Base-by-base conservation (phyloP, 2,797 vertebrate species). In the Pempheris klunzingeri region DNA sequence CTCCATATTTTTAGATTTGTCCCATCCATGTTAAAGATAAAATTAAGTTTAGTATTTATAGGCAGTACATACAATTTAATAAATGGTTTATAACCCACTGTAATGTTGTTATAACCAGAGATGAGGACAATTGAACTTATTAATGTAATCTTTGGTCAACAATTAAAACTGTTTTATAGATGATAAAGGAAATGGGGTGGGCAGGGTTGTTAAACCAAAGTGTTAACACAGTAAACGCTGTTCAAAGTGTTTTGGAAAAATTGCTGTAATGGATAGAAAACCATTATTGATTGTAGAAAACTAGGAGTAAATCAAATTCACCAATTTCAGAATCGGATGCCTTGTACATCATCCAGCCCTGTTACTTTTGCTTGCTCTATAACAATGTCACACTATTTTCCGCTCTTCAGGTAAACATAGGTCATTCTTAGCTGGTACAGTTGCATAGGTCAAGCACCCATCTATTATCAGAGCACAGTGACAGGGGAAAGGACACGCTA, bases 401-500 rank as follows among this genome's bases (percentile, higher is more conserved):
- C 43, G 20, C 28, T 73, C n/a, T 47, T 49, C 52, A 54, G 7
- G 8, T 46, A 58, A 77, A 78, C 47, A 74, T 52, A 26, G 59
- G n/a, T 57, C 52, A 58, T 76, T 26, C 41, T 47, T 62, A 59
- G 62, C 39, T 78, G 26, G 54, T 71, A 39, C 39, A 28, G 22
- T 66, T 28, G 6, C 66, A 58, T 62, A 79, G 67, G 59, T 71
- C 60, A 84, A 67, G 47, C 15, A 7, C 47, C 38, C 30, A 53
- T 78, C 62, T 30, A 80, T 79, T 81, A 71, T 34, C 5, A 3
- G 11, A 74, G 53, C 30, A 44, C 9, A 10, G 61, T 46, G 34
- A 61, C 49, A 38, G 18, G 52, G 7, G 66, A 80, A 36, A 73
- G 17, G 28, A 46, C 13, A 30, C 28, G 44, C 24, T 39, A 32